These are phyloP conservation scores for Paradisaea rubra DNA, from an alignment of 2,113 vertebrate species.

Conservation along the genomic window DNA sequence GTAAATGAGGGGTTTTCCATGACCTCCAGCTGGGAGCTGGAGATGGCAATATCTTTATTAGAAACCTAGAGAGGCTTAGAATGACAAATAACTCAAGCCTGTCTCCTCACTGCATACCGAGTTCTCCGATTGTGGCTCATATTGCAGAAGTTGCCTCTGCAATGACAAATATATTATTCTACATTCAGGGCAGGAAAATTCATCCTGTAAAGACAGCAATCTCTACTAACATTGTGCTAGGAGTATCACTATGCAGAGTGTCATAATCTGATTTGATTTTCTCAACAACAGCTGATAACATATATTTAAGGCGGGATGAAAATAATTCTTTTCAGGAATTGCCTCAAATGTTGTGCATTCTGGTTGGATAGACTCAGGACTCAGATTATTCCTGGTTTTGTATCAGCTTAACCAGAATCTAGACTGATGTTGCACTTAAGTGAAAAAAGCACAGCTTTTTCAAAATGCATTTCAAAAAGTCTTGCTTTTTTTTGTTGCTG, in stretches of 20 bases:
- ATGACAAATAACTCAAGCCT: background rate
- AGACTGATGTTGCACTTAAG: background rate
- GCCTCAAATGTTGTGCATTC: background rate
- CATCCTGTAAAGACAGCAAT: background rate
- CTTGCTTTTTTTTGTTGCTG: background rate
- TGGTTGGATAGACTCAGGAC: background rate
- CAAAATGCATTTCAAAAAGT: background rate
- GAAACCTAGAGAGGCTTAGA: background rate
- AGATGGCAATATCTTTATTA: conserved; percentile 20
- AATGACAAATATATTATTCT: background rate
- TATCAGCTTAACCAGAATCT: background rate
- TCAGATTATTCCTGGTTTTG: background rate
- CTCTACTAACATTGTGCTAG: background rate
- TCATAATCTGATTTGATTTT: background rate
- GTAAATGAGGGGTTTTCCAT: background rate
- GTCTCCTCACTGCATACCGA: background rate
- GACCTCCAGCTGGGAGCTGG: conserved; percentile 5
- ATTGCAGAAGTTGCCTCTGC: background rate
- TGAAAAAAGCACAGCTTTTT: background rate
- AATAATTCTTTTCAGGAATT: background rate
- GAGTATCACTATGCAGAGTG: background rate
- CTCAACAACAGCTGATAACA: background rate
- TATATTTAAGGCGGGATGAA: background rate
- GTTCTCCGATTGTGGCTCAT: background rate
- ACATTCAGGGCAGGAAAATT: background rate